These are phyloP conservation scores for Euzetes globulus DNA, from an alignment of 2,888 invertebrate species.

Conservation along the genomic window DNA sequence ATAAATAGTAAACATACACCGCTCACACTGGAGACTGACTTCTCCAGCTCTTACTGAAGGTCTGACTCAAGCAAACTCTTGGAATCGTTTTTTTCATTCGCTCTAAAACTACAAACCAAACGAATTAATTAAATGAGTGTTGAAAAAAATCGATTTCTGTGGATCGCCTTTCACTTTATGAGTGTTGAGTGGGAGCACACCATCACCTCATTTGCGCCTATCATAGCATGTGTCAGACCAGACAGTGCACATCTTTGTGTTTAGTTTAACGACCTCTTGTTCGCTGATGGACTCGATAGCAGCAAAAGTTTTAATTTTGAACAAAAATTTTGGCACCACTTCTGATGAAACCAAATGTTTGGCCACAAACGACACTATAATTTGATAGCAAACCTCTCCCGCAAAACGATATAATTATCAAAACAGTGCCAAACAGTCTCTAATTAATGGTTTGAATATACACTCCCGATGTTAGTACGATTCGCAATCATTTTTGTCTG, in stretches of 20 bases:
- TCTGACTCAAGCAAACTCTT: neutral
- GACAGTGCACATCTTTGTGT: neutral
- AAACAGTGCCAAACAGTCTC: neutral
- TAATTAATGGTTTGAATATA: constrained; percentile 2
- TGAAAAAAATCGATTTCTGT: neutral
- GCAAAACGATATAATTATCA: neutral
- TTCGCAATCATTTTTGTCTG: neutral
- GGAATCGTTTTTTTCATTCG: neutral
- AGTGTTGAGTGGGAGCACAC: neutral
- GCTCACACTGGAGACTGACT: neutral
- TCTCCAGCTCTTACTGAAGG: neutral
- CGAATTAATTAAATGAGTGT: neutral
- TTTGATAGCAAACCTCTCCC: neutral
- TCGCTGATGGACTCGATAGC: neutral
- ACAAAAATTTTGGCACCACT: neutral
- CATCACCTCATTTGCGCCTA: neutral
- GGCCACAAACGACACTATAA: constrained; percentile 11
- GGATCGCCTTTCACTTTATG: neutral
- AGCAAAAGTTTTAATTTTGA: neutral
- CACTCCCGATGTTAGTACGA: neutral
- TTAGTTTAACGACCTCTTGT: constrained; percentile 12
- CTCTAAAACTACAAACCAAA: neutral
- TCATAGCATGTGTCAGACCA: constrained; percentile 13
- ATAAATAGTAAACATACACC: constrained; percentile 3
- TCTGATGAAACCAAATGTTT: neutral